Base-by-base conservation (phyloP, 30 jellyfish, hydroid and myxozoan genomes). In the Hydractinia echinata region DNA sequence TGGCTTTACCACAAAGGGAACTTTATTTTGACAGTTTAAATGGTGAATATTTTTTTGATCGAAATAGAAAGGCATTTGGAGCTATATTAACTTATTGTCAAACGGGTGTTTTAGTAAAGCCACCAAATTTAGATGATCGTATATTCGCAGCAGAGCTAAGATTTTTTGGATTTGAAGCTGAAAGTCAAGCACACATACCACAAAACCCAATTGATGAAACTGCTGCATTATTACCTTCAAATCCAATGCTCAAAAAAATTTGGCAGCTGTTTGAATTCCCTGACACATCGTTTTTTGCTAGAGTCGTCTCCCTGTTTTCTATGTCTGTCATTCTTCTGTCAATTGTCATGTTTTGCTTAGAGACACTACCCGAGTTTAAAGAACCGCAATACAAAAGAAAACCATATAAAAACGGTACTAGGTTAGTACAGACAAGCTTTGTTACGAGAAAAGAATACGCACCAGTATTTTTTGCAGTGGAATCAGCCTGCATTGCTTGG, bases 261-360 rank as follows among this genome's bases (percentile, higher is more conserved):
- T 91, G 98, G 98, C 84, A 82, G 55, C 85, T 91, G 19, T 91
- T 91, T 81, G 98, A 91, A 67, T 87, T 77, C 73, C 98, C 98
- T 67, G 98, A 91, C 58, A 91, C 98, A 4, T 85, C 96, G 49
- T 66, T 72, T 15, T 66, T 51, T 19, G 98, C 98, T 0, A 79
- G 98, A 52, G 69, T 82, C 15, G 87, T 91, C 53, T 95, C 98
- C 52, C 80, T 91, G 4, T 91, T 91, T 72, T 91, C 98, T 5
- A 89, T 91, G 72, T 54, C 93, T 56, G 95, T 91, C 64, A 91
- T 91, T 64, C 50, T 91, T 16, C 53, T 91, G 54, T 91, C 98
- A 66, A 91, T 91, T 51, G 83, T 87, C 4, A 91, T 91, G 98
- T 91, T 91, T 76, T 91, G 98, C 81, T 61, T 91, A 67, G 98